A percentile compares a stretch with the other conserved stretches of the same genome.
Conservation (phyloP, 2,797 vertebrate genomes). For the Anomalospiza imberbis region DNA sequence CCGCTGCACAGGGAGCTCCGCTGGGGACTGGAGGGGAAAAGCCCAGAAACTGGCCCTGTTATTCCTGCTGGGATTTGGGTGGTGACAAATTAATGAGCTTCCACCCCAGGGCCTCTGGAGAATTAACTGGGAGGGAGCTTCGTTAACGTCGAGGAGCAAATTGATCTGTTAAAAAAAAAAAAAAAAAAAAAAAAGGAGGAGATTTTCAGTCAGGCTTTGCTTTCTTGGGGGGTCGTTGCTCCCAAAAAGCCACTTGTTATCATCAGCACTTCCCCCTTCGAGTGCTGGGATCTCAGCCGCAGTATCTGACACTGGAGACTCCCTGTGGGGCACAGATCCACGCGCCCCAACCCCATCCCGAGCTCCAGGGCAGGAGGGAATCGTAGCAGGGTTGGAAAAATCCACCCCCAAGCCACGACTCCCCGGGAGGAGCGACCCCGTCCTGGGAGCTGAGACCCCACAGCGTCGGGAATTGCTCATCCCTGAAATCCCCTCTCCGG, state of each 20-base stretch:
- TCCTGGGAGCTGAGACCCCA: neutral
- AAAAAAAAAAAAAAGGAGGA: neutral
- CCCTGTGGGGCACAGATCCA: rapidly evolving
- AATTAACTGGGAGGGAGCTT: conserved; percentile 21
- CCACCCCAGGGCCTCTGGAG: neutral
- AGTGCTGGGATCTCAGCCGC: neutral
- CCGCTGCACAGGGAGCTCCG: rapidly evolving
- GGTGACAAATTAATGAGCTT: conserved; percentile 10
- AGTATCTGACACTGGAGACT: neutral
- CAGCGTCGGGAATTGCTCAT: neutral
- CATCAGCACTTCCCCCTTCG: neutral
- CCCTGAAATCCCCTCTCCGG: neutral
- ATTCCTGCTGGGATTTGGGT: neutral
- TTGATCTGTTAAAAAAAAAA: neutral
- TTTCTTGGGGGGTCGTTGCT: neutral
- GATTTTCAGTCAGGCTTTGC: neutral
- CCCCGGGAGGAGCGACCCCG: neutral
- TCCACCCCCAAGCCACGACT: rapidly evolving
- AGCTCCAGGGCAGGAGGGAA: neutral
- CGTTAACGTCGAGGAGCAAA: neutral
- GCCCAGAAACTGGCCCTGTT: neutral
- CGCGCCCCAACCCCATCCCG: neutral
- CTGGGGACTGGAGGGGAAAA: neutral
- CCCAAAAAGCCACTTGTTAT: neutral
- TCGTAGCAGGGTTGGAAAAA: neutral